phyloP scores from a whole-genome alignment of 1,140 invertebrate species.

The Sycophaga agraensis region DNA sequence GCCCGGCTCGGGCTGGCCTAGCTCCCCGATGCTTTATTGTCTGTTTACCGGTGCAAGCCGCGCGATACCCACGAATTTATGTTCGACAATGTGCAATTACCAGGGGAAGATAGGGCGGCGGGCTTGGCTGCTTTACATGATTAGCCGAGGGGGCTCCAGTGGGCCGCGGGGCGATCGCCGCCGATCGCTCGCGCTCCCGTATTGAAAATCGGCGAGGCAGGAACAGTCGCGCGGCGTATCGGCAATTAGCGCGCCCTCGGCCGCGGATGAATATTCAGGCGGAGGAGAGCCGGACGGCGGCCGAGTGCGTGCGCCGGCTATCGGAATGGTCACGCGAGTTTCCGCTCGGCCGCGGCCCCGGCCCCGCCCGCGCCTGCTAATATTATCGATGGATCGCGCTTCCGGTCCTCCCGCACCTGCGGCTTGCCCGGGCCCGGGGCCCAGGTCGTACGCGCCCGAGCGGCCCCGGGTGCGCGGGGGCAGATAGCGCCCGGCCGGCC shows the following conservation, averaged over 20 bases:
- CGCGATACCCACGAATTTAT: constrained; percentile 41
- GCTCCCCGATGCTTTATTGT: constrained; percentile 29
- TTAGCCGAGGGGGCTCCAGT: constrained; percentile 37
- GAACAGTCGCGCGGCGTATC: constrained; percentile 53
- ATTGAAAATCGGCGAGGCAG: constrained; percentile 56
- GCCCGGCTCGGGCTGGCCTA: neutral
- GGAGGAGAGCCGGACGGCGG: too few species aligned
- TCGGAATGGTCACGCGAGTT: constrained; percentile 28
- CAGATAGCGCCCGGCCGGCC: too few species aligned
- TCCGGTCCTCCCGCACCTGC: too few species aligned
- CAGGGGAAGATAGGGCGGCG: constrained; percentile 31
- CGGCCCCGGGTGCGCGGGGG: too few species aligned
- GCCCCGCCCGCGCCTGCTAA: constrained; percentile 3
- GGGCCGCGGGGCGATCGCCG: neutral
- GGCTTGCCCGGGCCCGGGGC: too few species aligned
- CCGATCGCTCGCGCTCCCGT: constrained; percentile 9
- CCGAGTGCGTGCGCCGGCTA: too few species aligned
- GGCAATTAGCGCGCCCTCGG: constrained; percentile 44
- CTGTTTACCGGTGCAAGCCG: constrained; percentile 36
- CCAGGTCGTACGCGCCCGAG: too few species aligned
- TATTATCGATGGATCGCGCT: constrained; percentile 29
- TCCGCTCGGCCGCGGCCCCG: constrained; percentile 17
- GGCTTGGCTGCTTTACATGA: constrained; percentile 44
- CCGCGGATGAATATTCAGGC: constrained; percentile 25
- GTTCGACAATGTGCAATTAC: constrained; percentile 46